A percentile compares a stretch with the other conserved stretches of the same genome.
phyloP scores from a whole-genome alignment of 2,797 vertebrate genomes.

The Champsocephalus esox region DNA sequence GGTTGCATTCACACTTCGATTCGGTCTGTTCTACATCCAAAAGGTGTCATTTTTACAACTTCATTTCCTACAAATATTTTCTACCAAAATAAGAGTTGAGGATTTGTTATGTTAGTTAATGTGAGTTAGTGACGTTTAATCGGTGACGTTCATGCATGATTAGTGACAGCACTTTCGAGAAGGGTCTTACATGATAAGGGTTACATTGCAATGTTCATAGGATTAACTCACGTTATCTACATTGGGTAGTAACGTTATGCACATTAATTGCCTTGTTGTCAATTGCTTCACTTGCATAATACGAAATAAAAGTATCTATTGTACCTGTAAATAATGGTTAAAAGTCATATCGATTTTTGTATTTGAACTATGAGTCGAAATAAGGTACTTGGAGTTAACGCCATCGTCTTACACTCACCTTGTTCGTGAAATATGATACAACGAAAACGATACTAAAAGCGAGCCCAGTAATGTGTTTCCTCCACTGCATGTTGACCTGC shows the following conservation, averaged over 20 bases:
- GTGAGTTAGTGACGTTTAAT: not conserved
- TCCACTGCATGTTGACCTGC: slow-evolving; percentile 83
- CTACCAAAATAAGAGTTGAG: slow-evolving; percentile 2
- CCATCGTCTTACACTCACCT: slow-evolving; percentile 82
- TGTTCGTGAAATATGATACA: slow-evolving; percentile 91
- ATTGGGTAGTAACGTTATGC: not conserved
- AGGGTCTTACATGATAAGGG: not conserved
- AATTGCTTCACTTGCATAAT: not conserved
- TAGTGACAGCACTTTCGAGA: not conserved
- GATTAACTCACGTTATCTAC: not conserved
- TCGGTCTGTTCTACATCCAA: not conserved
- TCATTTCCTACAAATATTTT: slow-evolving; percentile 4
- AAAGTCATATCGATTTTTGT: not conserved
- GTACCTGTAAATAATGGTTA: not conserved
- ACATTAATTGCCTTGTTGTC: not conserved
- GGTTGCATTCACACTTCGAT: not conserved
- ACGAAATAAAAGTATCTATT: not conserved
- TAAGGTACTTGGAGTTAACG: not conserved
- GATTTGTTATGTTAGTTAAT: not conserved
- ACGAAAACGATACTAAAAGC: slow-evolving; percentile 88
- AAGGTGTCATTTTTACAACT: not conserved
- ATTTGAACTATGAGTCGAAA: not conserved
- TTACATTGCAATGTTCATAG: not conserved
- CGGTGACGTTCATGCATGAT: not conserved
- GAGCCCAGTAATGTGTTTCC: slow-evolving; percentile 78